Evolutionary conservation across 2,888 invertebrate species (phyloP).

Genomic region (Spisula solida): DNA sequence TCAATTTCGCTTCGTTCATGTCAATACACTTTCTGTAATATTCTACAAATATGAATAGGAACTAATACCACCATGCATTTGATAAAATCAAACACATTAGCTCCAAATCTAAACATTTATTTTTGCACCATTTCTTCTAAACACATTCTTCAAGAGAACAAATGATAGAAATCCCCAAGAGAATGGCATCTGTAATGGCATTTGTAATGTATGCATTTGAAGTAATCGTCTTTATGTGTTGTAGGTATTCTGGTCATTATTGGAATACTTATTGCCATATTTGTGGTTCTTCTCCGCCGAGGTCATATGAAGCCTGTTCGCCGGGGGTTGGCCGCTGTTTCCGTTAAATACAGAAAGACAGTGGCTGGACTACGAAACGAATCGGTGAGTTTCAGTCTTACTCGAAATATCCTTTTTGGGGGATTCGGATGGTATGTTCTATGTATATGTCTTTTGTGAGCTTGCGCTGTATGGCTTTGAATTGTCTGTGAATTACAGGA

Average conservation of each 20-base stretch:
- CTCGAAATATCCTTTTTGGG: no score
- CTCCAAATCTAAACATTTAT: no score
- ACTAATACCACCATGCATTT: no score
- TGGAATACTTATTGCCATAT: constrained; percentile 58
- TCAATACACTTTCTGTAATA: not conserved
- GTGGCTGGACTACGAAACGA: not conserved
- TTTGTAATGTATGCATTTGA: not conserved
- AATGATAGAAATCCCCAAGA: not conserved
- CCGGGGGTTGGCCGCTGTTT: constrained; percentile 42
- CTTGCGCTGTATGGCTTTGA: no score
- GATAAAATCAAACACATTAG: no score
- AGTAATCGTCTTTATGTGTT: not conserved
- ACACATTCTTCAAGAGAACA: no score
- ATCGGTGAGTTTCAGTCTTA: no score
- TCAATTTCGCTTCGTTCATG: no score
- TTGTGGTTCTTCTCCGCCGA: constrained; percentile 59
- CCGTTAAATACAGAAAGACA: constrained; percentile 50
- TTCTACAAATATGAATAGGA: no score
- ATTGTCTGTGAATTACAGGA: no score
- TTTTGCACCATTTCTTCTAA: not conserved
- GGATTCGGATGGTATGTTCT: no score
- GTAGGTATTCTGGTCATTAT: constrained; percentile 60
- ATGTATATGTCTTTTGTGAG: no score
- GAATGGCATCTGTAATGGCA: not conserved
- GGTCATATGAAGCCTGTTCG: constrained; percentile 62